Conservation (phyloP, 2,113 vertebrate genomes). For the mouse (Mus musculus) region DNA sequence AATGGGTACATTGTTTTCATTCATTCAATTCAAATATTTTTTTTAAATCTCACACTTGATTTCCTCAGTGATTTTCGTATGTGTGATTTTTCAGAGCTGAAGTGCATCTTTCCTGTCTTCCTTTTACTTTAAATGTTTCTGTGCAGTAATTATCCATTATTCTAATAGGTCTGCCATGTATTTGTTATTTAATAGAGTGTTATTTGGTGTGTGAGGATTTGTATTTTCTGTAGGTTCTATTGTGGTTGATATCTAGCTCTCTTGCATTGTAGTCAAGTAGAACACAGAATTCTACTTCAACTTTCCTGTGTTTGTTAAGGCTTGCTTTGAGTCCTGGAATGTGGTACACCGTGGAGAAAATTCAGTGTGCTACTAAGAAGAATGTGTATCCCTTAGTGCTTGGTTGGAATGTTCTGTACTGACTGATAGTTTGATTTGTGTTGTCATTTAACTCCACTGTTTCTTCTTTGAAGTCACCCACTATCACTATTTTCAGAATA, state of each 20-base stretch:
- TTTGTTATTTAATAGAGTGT: background rate
- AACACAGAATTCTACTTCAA: background rate
- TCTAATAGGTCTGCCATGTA: background rate
- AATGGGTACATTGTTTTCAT: background rate
- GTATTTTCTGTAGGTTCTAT: background rate
- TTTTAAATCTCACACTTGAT: background rate
- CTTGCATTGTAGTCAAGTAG: background rate
- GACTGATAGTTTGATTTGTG: background rate
- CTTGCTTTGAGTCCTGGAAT: background rate
- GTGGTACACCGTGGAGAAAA: background rate
- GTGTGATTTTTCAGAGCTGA: background rate
- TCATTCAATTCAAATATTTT: background rate
- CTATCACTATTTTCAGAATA: background rate
- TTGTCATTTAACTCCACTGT: background rate
- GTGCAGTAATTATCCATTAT: background rate
- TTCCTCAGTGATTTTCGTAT: too few species aligned
- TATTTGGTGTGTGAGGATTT: background rate
- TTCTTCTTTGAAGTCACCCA: background rate
- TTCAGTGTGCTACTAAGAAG: background rate
- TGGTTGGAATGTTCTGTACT: background rate
- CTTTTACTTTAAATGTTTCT: background rate
- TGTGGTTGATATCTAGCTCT: background rate
- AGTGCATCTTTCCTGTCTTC: background rate
- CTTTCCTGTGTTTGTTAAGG: background rate
- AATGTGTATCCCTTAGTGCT: background rate